phyloP scores from a whole-genome alignment of 2,888 invertebrate species.

The Campoplex nolae region DNA sequence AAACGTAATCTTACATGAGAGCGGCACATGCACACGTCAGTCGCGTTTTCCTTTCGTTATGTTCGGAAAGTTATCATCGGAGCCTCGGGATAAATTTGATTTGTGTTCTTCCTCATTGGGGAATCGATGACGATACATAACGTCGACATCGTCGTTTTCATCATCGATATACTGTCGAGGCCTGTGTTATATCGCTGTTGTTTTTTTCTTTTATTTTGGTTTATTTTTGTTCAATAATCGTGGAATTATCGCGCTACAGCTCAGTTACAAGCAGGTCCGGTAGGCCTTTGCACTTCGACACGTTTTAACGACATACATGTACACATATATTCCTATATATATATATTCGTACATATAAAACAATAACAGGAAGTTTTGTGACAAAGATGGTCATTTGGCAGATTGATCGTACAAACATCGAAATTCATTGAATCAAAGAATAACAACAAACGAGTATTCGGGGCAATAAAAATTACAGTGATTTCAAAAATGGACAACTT shows the following conservation, averaged over 20 bases:
- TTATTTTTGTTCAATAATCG: slow-evolving; percentile 4
- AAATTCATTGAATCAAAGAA: slow-evolving; percentile 8
- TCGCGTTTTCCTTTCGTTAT: slow-evolving; percentile 24
- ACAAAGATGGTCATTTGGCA: slow-evolving; percentile 56
- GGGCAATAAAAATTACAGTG: slow-evolving; percentile 1
- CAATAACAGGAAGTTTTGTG: slow-evolving; percentile 35
- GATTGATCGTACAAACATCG: slow-evolving; percentile 30
- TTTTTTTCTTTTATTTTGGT: slow-evolving; percentile 17
- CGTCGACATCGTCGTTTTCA: slow-evolving; percentile 10
- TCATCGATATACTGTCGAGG: slow-evolving; percentile 48
- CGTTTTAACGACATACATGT: background rate
- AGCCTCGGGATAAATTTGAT: slow-evolving; percentile 22
- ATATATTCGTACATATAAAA: slow-evolving; percentile 2
- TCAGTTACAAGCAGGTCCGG: slow-evolving; percentile 18
- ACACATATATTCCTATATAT: background rate
- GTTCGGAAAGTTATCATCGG: slow-evolving; percentile 52
- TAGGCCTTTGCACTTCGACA: slow-evolving; percentile 54
- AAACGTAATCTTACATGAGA: background rate
- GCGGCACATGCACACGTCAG: background rate
- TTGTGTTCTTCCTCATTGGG: slow-evolving; percentile 46
- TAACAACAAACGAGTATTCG: background rate
- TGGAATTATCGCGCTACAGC: slow-evolving; percentile 17
- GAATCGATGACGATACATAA: slow-evolving; percentile 55
- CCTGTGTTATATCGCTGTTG: slow-evolving; percentile 27
- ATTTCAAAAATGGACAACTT: slow-evolving; percentile 69